Percentiles rank a stretch among this genome's conserved stretches.
These are phyloP conservation scores for Karalla daura DNA, from an alignment of 2,797 vertebrate species.

Conservation along the genomic window DNA sequence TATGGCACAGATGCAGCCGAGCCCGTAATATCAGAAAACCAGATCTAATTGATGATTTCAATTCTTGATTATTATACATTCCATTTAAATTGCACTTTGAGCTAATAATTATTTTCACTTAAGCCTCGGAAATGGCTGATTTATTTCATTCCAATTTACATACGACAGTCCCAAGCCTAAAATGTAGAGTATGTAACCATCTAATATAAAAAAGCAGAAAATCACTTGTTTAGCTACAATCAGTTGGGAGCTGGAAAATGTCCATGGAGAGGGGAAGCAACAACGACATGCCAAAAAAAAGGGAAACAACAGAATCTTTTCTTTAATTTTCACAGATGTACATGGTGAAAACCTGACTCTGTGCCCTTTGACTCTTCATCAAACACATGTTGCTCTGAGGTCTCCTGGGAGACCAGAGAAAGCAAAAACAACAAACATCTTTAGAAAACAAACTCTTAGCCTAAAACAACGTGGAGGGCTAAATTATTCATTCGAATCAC, in stretches of 20 bases:
- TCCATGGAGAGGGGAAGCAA: not conserved
- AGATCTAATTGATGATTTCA: not conserved
- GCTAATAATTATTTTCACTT: not conserved
- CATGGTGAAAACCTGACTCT: not conserved
- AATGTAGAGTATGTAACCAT: not conserved
- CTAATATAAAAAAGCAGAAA: not conserved
- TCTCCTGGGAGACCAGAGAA: conserved; percentile 9
- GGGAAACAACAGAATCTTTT: no score
- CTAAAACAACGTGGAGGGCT: conserved; percentile 54
- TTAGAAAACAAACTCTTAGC: conserved; percentile 48
- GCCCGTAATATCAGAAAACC: conserved; percentile 5
- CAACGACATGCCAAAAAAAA: not conserved
- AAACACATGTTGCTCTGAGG: conserved; percentile 5
- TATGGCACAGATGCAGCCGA: not conserved
- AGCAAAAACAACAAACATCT: conserved; percentile 19
- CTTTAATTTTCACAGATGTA: not conserved
- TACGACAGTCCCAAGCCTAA: not conserved
- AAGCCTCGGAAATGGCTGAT: no score
- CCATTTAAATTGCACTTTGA: not conserved
- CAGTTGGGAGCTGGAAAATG: not conserved
- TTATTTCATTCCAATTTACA: not conserved
- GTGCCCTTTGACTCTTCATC: conserved; percentile 18
- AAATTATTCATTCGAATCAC: conserved; percentile 68
- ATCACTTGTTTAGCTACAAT: conserved; percentile 1
- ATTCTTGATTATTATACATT: not conserved